These are phyloP conservation scores for Corydoras sp. DNA, from an alignment of 2,113 vertebrate species.

Conservation along the genomic window DNA sequence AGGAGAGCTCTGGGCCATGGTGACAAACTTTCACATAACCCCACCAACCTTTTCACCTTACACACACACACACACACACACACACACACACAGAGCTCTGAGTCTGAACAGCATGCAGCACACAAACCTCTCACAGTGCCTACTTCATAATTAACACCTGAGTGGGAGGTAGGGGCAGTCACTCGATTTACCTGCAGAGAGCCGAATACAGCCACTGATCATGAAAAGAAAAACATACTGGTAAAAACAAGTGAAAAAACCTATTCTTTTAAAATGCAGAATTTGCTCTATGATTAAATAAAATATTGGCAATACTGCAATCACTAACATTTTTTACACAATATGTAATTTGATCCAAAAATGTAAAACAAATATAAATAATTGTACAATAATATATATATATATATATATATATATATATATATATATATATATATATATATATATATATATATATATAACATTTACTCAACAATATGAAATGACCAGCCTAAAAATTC, in stretches of 20 bases:
- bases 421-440: too few species aligned
- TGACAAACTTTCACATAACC: conserved; percentile 17
- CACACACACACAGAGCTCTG: conserved; percentile 9
- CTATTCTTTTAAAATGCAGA: conserved; percentile 29
- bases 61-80: background rate
- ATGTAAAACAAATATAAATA: too few species aligned
- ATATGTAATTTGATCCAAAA: background rate
- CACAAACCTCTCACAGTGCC: conserved; percentile 27
- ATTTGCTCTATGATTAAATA: background rate
- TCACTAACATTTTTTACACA: too few species aligned
- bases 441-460: too few species aligned
- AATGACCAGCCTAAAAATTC: too few species aligned
- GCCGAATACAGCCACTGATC: conserved; percentile 29
- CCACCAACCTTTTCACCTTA: conserved; percentile 3
- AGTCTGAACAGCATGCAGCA: conserved; percentile 27
- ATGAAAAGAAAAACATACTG: conserved; percentile 37
- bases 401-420: too few species aligned
- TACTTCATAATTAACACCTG: conserved; percentile 64
- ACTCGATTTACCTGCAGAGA: conserved; percentile 38
- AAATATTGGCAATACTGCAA: too few species aligned
- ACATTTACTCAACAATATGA: too few species aligned
- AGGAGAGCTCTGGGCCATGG: conserved; percentile 17
- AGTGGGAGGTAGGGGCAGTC: conserved; percentile 52
- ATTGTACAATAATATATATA: too few species aligned
- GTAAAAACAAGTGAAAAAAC: conserved; percentile 21